Evolutionary conservation across 2,888 invertebrate genomes (phyloP), one percentile per base, ranked within the genome.

Genomic region (Myopa testacea): DNA sequence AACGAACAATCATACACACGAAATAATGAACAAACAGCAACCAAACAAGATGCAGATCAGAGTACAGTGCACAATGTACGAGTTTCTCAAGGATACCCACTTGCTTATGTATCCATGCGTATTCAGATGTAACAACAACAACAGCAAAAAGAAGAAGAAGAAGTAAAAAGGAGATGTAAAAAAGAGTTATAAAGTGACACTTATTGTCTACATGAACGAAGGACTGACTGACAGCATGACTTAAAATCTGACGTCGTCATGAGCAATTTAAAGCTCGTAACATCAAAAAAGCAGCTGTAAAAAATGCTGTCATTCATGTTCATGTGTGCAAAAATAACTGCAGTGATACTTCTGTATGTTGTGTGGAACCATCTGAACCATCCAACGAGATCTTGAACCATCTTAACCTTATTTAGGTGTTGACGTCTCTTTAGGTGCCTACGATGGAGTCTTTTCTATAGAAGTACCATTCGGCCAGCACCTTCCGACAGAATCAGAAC

Each of bases 71-170:
- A 70, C 55, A 70, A 52, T 34, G 12, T 3, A 10, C 16, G 3
- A 55, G 55, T 16, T 2, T 55, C 55, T 55, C 74, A 65, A 74
- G 63, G 63, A 74, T 50, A 65, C 34, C 50, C 50, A 45, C n/a
- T 26, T 69, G 26, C 63, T 62, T 45, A 62, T 62, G 26, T 40
- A 73, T 73, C 38, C 45, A 73, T 72, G 38, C 38, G 5, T 8
- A 58, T 71, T 10, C 37, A 34, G 26, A 26, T 58, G 38, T 58
- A 58, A 7, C 6, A 16, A 60, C 16, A 58, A 50, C 68, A 50
- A 26, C 6, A 19, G 12, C 6, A 68, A 19, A n/a, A 68, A 40
- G 40, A 68, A 38, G 10, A 14, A 68, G 38, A 38, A 50, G 50
- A 2, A 50, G 52, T 70, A 14, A 26, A 52, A 26, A 50, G 52